Base-by-base conservation (phyloP, 2,888 invertebrate genomes). In the Portevinia maculata region DNA sequence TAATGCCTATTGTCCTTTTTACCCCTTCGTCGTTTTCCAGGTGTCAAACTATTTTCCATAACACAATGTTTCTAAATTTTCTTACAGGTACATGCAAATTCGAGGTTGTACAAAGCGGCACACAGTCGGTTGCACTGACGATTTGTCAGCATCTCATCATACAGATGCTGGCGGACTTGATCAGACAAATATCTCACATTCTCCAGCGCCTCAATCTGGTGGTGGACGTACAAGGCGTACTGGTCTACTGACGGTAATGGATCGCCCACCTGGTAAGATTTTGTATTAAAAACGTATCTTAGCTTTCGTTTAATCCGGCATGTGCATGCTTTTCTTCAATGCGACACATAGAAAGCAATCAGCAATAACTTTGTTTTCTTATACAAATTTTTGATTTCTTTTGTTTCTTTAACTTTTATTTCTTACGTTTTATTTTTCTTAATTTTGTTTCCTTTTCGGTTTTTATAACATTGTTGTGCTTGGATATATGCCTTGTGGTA, bases 241-340 rank as follows among this genome's bases (percentile, higher is more conserved):
- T 4, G 97, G 97, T 85, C 92, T 97, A 9, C 92, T 95, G 30
- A 96, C 97, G 0, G 97, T 97, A 24, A 96, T 96, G 87, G 97
- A 97, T 89, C 91, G 96, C 84, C 95, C 95, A 15, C 97, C 97
- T 90, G 97, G 97, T 97, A 91, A 90, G 91, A 87, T 69, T 28
- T 17, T 7, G 13, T 19, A 8, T 69, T 30, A 44, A 19, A 21
- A 46, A 8, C 24, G 24, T 24, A 21, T 4, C 1, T 48, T 9
- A 46, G 13, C 21, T 62, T 39, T 24, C 34, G n/a, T 50, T 32
- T 60, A 24, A 34, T 53, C 0, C n/a, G 21, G 79, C 13, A 32
- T 52, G 57, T 59, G 81, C 81, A 75, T 53, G 75, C 19, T 13
- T 44, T 44, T 19, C 28, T 41, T 30, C 55, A 8, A 34, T n/a